Conservation (phyloP, 1,140 invertebrate species). For the Solenopsis invicta region DNA sequence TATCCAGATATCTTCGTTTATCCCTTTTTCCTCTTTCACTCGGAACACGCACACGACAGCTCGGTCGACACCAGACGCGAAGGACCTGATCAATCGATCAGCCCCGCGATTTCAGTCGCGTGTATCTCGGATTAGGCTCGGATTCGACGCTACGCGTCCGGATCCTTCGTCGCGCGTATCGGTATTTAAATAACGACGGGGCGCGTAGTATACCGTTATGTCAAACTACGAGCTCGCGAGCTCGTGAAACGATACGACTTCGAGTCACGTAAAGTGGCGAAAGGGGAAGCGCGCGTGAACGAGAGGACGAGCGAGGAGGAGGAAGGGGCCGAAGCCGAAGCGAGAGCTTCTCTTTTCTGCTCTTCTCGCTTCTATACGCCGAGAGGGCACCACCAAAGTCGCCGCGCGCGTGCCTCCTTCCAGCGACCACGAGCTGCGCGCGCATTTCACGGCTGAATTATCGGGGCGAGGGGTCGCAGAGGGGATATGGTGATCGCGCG, state of each 20-base stretch:
- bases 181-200: conserved; percentile 74
- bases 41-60: not conserved
- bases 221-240: conserved; percentile 62
- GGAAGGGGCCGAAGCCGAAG: conserved; percentile 37
- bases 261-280: conserved; percentile 69
- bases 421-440: conserved; percentile 74
- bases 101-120: conserved; percentile 5
- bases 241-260: conserved; percentile 64
- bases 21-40: not conserved
- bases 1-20: conserved; percentile 21
- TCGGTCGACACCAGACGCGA: not conserved
- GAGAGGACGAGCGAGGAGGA: conserved; percentile 4
- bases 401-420: conserved; percentile 75
- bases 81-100: not conserved
- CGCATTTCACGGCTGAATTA: conserved; percentile 78
- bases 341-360: not conserved
- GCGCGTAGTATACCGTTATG: conserved; percentile 74
- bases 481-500: conserved; percentile 10
- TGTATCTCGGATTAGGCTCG: not conserved
- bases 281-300: conserved; percentile 5
- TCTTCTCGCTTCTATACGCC: conserved; percentile 50
- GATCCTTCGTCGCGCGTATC: conserved; percentile 48
- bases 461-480: not conserved
- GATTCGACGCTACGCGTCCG: conserved; percentile 1
- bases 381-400: conserved; percentile 69